phyloP scores from a whole-genome alignment of 30 jellyfish, hydroid and myxozoan species.

The Turritopsis dohrnii region DNA sequence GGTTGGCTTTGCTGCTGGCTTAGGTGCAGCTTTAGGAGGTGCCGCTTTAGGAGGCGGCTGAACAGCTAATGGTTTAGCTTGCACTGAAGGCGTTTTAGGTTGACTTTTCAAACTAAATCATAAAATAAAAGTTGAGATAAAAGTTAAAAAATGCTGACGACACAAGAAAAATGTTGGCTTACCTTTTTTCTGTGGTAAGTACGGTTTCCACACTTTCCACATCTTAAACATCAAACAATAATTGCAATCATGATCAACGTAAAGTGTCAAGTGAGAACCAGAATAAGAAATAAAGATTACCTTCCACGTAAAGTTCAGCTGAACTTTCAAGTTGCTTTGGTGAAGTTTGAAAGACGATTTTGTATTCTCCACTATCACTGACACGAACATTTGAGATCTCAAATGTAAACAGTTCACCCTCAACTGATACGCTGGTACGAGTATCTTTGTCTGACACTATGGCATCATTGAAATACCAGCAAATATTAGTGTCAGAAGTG shows the following conservation, averaged over 20 bases:
- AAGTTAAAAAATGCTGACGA: no score
- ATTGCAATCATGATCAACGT: not conserved
- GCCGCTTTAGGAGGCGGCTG: constrained; percentile 24
- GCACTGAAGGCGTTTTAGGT: not conserved
- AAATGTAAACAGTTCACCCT: constrained; percentile 61
- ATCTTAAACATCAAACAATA: not conserved
- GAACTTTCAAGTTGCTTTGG: not conserved
- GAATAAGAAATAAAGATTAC: not conserved
- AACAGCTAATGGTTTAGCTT: no score
- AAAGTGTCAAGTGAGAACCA: not conserved
- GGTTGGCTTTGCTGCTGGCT: constrained; percentile 40
- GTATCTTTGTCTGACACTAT: not conserved
- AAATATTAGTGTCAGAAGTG: not conserved
- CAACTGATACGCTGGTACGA: constrained; percentile 35
- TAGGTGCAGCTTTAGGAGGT: constrained; percentile 72
- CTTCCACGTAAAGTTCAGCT: constrained; percentile 11
- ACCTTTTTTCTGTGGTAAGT: not conserved
- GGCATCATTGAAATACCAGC: not conserved
- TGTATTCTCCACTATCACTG: constrained; percentile 70
- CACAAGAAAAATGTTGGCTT: not conserved
- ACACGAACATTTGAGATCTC: constrained; percentile 31
- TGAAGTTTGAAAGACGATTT: constrained; percentile 40
- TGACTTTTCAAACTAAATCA: not conserved
- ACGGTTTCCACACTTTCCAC: not conserved
- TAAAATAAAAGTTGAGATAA: no score